phyloP scores from a whole-genome alignment of 2,113 vertebrate species.

The Lophura nycthemera region DNA sequence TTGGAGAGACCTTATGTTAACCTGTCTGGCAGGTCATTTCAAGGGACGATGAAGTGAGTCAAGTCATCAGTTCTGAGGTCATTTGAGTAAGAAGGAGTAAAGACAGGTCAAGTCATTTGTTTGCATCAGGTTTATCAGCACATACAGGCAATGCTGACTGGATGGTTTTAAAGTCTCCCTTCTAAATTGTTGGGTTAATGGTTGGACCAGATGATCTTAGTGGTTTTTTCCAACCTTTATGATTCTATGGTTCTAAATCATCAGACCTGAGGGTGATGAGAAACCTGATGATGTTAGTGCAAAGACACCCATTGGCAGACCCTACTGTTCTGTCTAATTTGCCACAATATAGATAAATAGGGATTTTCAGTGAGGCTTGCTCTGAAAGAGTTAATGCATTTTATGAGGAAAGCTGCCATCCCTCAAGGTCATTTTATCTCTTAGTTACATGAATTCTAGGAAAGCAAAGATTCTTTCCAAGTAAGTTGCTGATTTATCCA shows the following conservation, averaged over 20 bases:
- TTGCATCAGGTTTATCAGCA: neutral
- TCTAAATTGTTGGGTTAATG: neutral
- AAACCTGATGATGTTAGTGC: neutral
- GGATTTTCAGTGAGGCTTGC: neutral
- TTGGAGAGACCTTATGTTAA: neutral
- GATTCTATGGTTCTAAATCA: neutral
- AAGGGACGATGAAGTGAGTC: neutral
- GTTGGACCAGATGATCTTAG: too few species aligned
- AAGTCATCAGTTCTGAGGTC: neutral
- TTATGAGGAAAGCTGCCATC: conserved; percentile 53
- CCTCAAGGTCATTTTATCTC: conserved; percentile 61
- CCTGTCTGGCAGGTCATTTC: neutral
- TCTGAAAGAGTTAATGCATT: conserved; percentile 56
- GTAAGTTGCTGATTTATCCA: conserved; percentile 67
- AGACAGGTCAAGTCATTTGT: neutral
- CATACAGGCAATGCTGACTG: neutral
- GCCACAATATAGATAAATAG: neutral
- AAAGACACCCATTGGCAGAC: neutral
- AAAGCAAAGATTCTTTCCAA: conserved; percentile 73
- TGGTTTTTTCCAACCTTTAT: too few species aligned
- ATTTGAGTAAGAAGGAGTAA: neutral
- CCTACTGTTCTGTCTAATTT: neutral
- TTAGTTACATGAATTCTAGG: conserved; percentile 76
- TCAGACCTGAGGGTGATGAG: neutral
- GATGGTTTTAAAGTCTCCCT: neutral